Evolutionary conservation across 2,888 invertebrate species (phyloP), one percentile per base, ranked within the genome.

Genomic region (Margaritifera margaritifera): DNA sequence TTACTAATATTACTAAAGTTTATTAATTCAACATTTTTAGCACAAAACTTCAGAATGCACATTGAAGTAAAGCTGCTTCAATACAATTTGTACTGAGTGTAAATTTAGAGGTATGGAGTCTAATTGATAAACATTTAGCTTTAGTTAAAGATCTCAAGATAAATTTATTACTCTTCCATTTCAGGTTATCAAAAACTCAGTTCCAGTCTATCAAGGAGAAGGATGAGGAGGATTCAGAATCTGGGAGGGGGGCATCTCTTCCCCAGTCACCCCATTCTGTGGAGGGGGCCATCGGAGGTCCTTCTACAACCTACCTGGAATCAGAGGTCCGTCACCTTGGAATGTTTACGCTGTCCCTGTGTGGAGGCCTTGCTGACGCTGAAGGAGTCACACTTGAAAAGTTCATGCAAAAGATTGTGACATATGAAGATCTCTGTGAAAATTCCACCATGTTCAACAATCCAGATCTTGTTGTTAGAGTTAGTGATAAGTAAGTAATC

Each of bases 211-310:
- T 82, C 58, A 74, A 78, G 25, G 74, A 76, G 27, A 73, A 69
- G 31, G 87, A 94, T 74, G 97, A 97, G 81, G 96, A 96, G 89
- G 98, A 98, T 91, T 94, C 95, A 80, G 98, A 98, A 91, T 97
- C 97, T 73, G 98, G 98, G 76, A 97, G 97, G 90, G 98, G 98
- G 57, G 95, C 96, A 55, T 98, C 98, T 64, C 91, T 98, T 82
- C 96, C 98, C 15, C 97, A 97, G 89, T 97, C 97, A 62, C 90
- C 90, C 24, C 95, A 95, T 84, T 96, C 96, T 74, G 94, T 95
- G 70, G 96, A 95, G 82, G 95, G 95, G 27, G 94, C 94, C 69
- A 91, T 85, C 8, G 84, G 85, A 8, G 84, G 84, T 4, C 85
- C 81, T n/a, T 66, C 80, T 6, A 77, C 78, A 53, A 83, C 62